Evolutionary conservation across 2,113 vertebrate species (phyloP), one percentile per base, ranked within the genome.

Genomic region (Oncorhynchus mykiss): DNA sequence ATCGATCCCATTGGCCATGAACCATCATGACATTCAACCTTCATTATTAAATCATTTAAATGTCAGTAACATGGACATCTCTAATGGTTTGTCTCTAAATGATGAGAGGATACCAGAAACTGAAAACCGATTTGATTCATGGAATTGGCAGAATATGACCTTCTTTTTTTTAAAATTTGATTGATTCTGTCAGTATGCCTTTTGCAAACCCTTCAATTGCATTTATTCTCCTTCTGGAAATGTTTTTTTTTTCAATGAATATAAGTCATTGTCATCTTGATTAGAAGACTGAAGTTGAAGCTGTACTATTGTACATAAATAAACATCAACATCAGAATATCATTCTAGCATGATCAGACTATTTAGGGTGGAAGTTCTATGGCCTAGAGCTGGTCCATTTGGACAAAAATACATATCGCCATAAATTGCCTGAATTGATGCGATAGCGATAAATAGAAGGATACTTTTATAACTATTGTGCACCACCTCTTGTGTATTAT

Each of bases 11-110:
- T 67, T 73, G 16, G 31, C 67, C 67, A 72, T 1, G 20, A 78
- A 54, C 77, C 74, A 48, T 79, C 74, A 70, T 49, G 65, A 27
- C 25, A 31, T 29, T 71, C 79, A 75, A 68, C 78, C 51, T 39
- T 68, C 82, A 76, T 75, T 34, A 25, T 22, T 49, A 64, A 67
- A 6, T 68, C 79, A 69, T 70, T 45, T 18, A 75, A 27, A 45
- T 48, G 20, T 14, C 72, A 71, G 48, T 65, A n/a, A 13, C 13
- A 72, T 60, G 9, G 67, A 69, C 74, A 75, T 20, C 39, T 70
- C 34, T 66, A 29, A 22, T 48, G 7, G 31, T 48, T n/a, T 59
- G 7, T 74, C 62, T 27, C 11, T 22, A 74, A 39, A 66, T n/a
- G 60, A 24, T 14, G 18, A 68, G 6, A 7, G 18, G 7, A 68